Evolutionary conservation across 2,113 vertebrate species (phyloP).

Genomic region (Phocoena phocoena): DNA sequence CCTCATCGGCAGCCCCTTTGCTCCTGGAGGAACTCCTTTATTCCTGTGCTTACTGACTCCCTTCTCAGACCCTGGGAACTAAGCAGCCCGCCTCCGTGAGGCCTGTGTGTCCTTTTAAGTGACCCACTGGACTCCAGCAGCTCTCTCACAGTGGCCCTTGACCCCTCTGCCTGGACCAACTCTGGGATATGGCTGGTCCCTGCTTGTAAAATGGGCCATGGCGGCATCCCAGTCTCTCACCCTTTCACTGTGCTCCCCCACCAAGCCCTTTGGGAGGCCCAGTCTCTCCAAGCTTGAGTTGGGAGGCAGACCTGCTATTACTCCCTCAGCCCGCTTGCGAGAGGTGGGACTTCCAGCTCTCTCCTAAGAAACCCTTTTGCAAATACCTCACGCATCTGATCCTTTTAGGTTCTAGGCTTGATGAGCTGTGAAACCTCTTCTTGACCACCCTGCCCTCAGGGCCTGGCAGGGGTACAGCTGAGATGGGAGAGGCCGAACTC

Average conservation of each 20-base stretch:
- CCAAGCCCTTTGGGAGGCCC: neutral
- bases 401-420: neutral
- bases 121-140: accelerated
- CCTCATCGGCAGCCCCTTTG: accelerated
- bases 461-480: neutral
- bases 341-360: neutral
- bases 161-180: neutral
- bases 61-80: neutral
- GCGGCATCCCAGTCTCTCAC: neutral
- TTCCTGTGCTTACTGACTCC: neutral
- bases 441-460: neutral
- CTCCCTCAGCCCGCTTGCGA: neutral
- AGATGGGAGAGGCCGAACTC: neutral
- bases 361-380: neutral
- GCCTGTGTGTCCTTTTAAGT: neutral
- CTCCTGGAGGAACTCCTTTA: neutral
- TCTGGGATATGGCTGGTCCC: neutral
- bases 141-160: neutral
- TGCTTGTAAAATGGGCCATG: neutral
- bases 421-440: neutral
- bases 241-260: neutral
- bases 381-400: neutral
- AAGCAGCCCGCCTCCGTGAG: neutral
- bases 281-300: neutral
- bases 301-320: neutral